phyloP scores from a whole-genome alignment of 2,797 vertebrate species.

The Lithobates pipiens region DNA sequence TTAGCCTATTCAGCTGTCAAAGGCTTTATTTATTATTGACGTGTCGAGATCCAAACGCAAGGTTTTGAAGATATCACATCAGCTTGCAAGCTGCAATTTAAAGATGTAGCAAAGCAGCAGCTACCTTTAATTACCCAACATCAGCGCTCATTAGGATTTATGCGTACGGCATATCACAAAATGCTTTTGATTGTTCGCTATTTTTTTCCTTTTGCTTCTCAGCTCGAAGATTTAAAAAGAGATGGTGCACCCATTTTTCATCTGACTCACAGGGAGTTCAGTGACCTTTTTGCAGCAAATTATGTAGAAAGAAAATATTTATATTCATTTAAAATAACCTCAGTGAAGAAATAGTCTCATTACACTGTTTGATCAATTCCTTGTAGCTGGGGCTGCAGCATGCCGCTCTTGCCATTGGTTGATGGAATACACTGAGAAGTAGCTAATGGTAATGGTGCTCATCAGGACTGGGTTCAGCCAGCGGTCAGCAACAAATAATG shows the following conservation, averaged over 20 bases:
- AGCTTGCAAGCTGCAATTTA: conserved; percentile 71
- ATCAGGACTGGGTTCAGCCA: conserved; percentile 87
- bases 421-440: conserved; percentile 83
- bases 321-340: conserved; percentile 87
- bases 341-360: conserved; percentile 84
- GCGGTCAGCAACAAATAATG: conserved; percentile 89
- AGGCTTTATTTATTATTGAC: conserved; percentile 56
- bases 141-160: conserved; percentile 79
- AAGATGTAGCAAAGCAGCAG: conserved; percentile 69
- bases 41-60: conserved; percentile 45
- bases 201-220: conserved; percentile 64
- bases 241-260: conserved; percentile 80
- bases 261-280: conserved; percentile 80
- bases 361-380: conserved; percentile 86
- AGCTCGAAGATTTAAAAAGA: conserved; percentile 78
- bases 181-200: conserved; percentile 77
- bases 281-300: conserved; percentile 86
- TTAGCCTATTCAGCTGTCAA: conserved; percentile 48
- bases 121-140: conserved; percentile 76
- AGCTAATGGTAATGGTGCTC: conserved; percentile 86
- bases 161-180: conserved; percentile 71
- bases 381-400: conserved; percentile 79
- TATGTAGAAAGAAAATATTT: conserved; percentile 90
- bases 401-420: conserved; percentile 80
- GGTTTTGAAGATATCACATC: conserved; percentile 66